phyloP scores from a whole-genome alignment of 23 tunicate genomes.

The Diplosoma virens region DNA sequence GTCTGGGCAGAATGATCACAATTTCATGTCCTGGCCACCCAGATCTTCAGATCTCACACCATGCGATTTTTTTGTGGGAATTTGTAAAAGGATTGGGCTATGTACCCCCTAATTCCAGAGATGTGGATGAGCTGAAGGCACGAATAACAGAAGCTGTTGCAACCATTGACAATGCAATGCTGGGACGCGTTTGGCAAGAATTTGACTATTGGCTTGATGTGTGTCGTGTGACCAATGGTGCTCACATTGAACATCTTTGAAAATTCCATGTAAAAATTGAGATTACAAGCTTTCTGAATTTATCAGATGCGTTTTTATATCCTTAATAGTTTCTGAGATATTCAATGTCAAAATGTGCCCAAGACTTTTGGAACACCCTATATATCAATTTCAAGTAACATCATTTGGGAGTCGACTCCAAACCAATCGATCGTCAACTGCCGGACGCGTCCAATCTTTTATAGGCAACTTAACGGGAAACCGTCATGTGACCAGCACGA shows the following conservation, averaged over 20 bases:
- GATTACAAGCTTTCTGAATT: slow-evolving; percentile 28
- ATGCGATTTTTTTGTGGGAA: slow-evolving; percentile 28
- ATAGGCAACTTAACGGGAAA: too few species aligned
- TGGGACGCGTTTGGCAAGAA: slow-evolving; percentile 30
- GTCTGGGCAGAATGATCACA: slow-evolving; percentile 27
- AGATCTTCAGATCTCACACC: slow-evolving; percentile 37
- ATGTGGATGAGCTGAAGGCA: neutral
- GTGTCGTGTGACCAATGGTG: too few species aligned
- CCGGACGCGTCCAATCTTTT: too few species aligned
- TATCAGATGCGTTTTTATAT: slow-evolving; percentile 18
- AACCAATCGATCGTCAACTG: too few species aligned
- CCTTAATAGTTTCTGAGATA: slow-evolving; percentile 19
- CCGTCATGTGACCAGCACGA: too few species aligned
- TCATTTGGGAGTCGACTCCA: too few species aligned
- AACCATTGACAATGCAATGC: slow-evolving; percentile 39
- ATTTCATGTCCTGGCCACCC: slow-evolving; percentile 26
- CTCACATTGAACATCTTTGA: slow-evolving; percentile 19
- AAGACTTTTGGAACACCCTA: slow-evolving; percentile 26
- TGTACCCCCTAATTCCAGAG: slow-evolving; percentile 6
- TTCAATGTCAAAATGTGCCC: slow-evolving; percentile 30
- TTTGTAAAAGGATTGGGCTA: slow-evolving; percentile 14
- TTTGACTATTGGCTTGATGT: too few species aligned
- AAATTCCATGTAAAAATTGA: slow-evolving; percentile 10
- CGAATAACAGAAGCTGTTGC: slow-evolving; percentile 29
- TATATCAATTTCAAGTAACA: too few species aligned